These are phyloP conservation scores for Caerostris extrusa DNA, from an alignment of 1,140 invertebrate genomes.

Conservation along the genomic window DNA sequence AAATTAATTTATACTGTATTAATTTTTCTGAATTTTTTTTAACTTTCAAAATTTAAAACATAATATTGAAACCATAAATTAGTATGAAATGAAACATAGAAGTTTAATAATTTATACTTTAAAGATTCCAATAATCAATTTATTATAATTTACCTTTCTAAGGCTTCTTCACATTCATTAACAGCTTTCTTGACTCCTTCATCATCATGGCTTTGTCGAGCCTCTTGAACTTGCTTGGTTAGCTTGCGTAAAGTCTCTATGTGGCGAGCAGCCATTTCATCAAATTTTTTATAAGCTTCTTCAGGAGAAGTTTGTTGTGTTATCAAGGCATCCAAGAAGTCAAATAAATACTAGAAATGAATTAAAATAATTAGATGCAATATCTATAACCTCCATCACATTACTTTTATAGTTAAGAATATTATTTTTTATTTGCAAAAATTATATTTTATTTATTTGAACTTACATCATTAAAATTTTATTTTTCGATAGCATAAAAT, in stretches of 20 bases:
- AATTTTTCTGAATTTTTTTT: too few species aligned
- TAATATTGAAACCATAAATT: too few species aligned
- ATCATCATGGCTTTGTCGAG: constrained; percentile 92
- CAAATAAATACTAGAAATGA: constrained; percentile 86
- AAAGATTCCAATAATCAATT: too few species aligned
- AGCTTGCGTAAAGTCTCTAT: constrained; percentile 94
- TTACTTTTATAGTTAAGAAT: background rate
- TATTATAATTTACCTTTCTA: constrained; percentile 87
- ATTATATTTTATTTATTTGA: background rate
- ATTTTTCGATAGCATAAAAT: background rate
- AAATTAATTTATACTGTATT: too few species aligned
- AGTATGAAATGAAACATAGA: too few species aligned
- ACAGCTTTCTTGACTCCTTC: constrained; percentile 93
- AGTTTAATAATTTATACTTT: too few species aligned
- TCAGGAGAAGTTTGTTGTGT: constrained; percentile 98
- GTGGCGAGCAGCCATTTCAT: constrained; percentile 95
- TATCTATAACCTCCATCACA: background rate
- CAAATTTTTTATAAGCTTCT: constrained; percentile 98
- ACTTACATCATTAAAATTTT: constrained; percentile 9
- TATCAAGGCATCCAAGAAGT: constrained; percentile 94
- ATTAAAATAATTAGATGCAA: background rate
- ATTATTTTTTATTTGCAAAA: background rate
- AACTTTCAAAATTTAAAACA: too few species aligned
- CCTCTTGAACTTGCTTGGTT: constrained; percentile 95
- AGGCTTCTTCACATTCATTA: constrained; percentile 95